A percentile compares a stretch with the other conserved stretches of the same genome.
Evolutionary conservation across 2,888 invertebrate species (phyloP).

Genomic region (Macaria liturata): DNA sequence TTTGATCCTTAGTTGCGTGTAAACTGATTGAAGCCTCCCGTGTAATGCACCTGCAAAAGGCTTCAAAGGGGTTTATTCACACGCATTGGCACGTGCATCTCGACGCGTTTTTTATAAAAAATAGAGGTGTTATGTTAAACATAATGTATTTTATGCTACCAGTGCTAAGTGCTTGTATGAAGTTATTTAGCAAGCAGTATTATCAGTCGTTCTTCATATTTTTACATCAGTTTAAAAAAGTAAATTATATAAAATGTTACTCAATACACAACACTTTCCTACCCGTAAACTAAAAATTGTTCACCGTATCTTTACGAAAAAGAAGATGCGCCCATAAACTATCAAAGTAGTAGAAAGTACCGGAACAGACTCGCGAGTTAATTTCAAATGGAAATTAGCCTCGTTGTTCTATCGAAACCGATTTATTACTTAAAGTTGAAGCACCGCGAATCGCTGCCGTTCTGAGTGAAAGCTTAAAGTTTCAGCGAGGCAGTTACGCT

Average conservation of each 20-base stretch:
- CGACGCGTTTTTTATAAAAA: conserved; percentile 34
- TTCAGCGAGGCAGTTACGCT: conserved; percentile 81
- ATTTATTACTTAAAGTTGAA: conserved; percentile 78
- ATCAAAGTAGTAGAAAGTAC: not conserved
- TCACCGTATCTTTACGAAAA: too few relatives aligned
- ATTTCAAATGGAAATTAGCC: conserved; percentile 48
- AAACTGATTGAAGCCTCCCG: conserved; percentile 69
- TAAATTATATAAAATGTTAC: too few relatives aligned
- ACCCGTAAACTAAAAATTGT: too few relatives aligned
- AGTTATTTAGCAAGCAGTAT: too few relatives aligned
- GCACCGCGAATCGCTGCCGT: conserved; percentile 73
- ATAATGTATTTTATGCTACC: too few relatives aligned
- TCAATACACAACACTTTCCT: too few relatives aligned
- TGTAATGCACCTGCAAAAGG: conserved; percentile 68
- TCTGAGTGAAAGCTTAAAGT: conserved; percentile 81
- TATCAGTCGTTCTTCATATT: too few relatives aligned
- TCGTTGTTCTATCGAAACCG: conserved; percentile 65
- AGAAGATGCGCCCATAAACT: too few relatives aligned
- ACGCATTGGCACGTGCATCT: conserved; percentile 67
- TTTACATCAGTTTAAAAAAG: too few relatives aligned
- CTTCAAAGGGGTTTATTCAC: conserved; percentile 76
- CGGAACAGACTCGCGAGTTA: conserved; percentile 38
- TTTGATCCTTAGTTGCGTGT: conserved; percentile 40
- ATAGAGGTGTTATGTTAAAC: conserved; percentile 2
- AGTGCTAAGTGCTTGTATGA: too few relatives aligned